Base-by-base conservation (phyloP, 2,888 invertebrate genomes). In the Drosophila austrosaltans region DNA sequence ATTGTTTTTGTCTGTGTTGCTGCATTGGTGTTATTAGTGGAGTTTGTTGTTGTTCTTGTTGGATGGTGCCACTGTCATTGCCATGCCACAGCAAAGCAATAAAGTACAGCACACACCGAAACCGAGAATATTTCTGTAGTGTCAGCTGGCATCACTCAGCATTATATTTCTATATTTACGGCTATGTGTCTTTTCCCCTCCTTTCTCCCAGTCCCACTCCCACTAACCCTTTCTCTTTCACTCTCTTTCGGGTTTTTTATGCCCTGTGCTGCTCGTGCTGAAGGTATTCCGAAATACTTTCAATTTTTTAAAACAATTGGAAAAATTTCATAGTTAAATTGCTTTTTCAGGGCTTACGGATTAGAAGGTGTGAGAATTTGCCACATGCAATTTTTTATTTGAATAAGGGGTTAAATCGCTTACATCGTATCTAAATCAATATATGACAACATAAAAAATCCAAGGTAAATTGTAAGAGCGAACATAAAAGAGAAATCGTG, bases 1-100 rank as follows among this genome's bases (percentile, higher is more conserved):
- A 83, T 83, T 86, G 86, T 83, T 83, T 83, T 83, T 83, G 83
- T 83, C 83, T 83, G 83, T 83, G 81, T 75, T 83, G 76, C 86
- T 81, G 86, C 86, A 83, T 83, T 86, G 83, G 81, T 83, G 86
- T 82, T 83, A 86, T 83, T 83, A 83, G 86, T 86, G 76, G 76
- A 69, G 69, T 53, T 75, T 57, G 20, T 10, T 57, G 58, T 8
- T 66, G 54, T 10, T 64, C 56, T 22, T 69, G 69, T 28, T 58
- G 62, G 59, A 54, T 48, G 28, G 42, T 53, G 48, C 22, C 10
- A 1, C 48, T 48, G 42, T 1, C 39, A 8, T 10, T 12, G 42
- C 42, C 42, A 42, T 16, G 42, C 25, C 48, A 48, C 48, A 48
- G 22, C 69, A 42, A 65, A 74, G 82, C 78, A 80, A 83, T 86